Evolutionary conservation across 2,113 vertebrate species (phyloP), one percentile per base, ranked within the genome.

Genomic region (Hoplias malabaricus): DNA sequence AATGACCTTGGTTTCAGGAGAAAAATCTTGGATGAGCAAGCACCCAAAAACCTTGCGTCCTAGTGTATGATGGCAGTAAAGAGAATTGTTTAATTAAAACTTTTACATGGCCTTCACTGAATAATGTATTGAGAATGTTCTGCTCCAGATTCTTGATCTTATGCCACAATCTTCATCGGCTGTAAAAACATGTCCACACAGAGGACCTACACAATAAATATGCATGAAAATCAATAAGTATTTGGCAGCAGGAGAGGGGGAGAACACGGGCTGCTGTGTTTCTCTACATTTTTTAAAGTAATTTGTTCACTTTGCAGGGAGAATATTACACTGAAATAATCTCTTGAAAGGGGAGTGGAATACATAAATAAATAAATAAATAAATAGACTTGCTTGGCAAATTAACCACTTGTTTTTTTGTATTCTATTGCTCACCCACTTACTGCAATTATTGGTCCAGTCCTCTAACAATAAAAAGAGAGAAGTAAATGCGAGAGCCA

Each of bases 161-260:
- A 80, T 84, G 83, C 84, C 66, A 78, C 69, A 84, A 75, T 16
- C 77, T 83, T 79, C 71, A 84, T 86, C 83, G 86, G 80, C 84
- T 86, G 61, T 82, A 85, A 90, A 89, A 86, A 86, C 87, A 87
- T 84, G 73, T 25, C 48, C 34, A 21, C 75, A 82, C 59, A 43
- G 19, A 77, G 82, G 74, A 78, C 81, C 81, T 76, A 77, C 33
- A 42, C 43, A 87, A 86, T 90, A 90, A 90, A 90, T 90, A 90
- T 90, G 86, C 87, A 92, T 86, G 77, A 66, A 73, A 89, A 91
- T 93, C 91, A 88, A 91, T 92, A 88, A 33, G 86, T 85, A 86
- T 87, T 87, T 90, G 82, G 89, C 84, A 86, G 82, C 79, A 48
- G 76, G 84, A 82, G 83, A 83, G 75, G 86, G 86, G 80, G 83